These are phyloP conservation scores for Aquatica leii DNA, from an alignment of 2,888 invertebrate genomes.

Conservation along the genomic window DNA sequence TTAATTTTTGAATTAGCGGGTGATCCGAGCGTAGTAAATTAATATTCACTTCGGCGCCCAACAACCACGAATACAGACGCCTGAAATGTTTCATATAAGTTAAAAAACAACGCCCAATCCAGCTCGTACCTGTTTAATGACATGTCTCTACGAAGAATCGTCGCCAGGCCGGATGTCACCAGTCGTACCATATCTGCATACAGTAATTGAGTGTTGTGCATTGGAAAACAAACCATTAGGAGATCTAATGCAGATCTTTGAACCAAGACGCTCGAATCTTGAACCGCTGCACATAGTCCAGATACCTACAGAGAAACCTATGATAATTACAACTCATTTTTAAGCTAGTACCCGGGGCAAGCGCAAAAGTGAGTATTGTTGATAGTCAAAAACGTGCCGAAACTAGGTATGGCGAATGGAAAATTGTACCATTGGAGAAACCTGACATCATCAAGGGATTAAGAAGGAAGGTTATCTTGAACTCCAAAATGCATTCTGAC, in stretches of 20 bases:
- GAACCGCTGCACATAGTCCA: conserved; percentile 80
- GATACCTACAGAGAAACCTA: too few species aligned
- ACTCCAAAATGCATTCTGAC: too few species aligned
- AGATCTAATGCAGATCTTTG: conserved; percentile 88
- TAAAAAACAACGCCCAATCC: neutral
- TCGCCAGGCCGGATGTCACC: conserved; percentile 76
- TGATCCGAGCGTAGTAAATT: conserved; percentile 55
- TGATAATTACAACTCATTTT: too few species aligned
- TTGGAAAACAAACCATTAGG: conserved; percentile 81
- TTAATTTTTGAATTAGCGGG: conserved; percentile 51
- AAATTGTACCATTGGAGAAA: too few species aligned
- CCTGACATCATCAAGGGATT: too few species aligned
- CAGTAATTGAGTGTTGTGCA: conserved; percentile 78
- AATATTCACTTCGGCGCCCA: conserved; percentile 74
- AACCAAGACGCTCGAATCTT: conserved; percentile 82
- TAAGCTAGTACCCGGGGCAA: too few species aligned
- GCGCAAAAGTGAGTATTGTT: too few species aligned
- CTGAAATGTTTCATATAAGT: conserved; percentile 55
- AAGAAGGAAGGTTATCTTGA: too few species aligned
- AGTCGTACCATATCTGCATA: conserved; percentile 75
- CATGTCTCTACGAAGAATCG: conserved; percentile 86
- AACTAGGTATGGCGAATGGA: too few species aligned
- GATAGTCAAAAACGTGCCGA: too few species aligned
- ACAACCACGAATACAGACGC: conserved; percentile 84
- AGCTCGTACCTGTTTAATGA: conserved; percentile 79